Evolutionary conservation across 1,140 invertebrate species (phyloP), one percentile per base, ranked within the genome.

Genomic region (Drusus annulatus): DNA sequence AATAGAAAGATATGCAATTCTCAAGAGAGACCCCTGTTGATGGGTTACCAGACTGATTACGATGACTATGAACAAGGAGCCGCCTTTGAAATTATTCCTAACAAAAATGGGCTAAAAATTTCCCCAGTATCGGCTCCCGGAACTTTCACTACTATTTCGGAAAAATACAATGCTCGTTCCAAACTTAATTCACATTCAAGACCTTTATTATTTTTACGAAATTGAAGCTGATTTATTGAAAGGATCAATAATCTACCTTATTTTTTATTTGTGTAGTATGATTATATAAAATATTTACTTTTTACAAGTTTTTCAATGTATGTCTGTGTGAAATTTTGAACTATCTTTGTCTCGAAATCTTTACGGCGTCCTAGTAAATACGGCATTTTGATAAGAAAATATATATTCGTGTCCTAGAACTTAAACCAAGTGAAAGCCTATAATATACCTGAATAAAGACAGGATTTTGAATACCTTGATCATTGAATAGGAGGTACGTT

Each of bases 21-120:
- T 31, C 83, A 84, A 79, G 83, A 84, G 76, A 80, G 83, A 25
- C 83, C 83, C 3, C 65, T 84, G 15, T 63, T 84, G 8, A 81
- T 82, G 80, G 80, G 80, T 65, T 81, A 84, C 50, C 78, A 81
- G 36, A 80, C 78, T 23, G 78, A 81, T 58, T 50, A 58, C 8
- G 82, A 83, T 63, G 83, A 84, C 15, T 76, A 31, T 51, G 83
- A 84, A 56, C 80, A 78, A 36, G 65, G 75, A 23, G 78, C 80
- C 16, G 77, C 80, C 4, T 84, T 84, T 54, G 83, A 80, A 58
- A 84, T 84, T 45, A 84, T 84, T 52, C 83, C 83, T 3, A 81
- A 84, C 60, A 84, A 84, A 65, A 84, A 80, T 68, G 83, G 83
- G 21, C 50, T 84, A 15, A 84, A 82, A 73, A 84, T 84, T 69